A percentile compares a stretch with the other conserved stretches of the same genome.
phyloP scores from a whole-genome alignment of 2,113 vertebrate genomes.

The Cyanoliseus patagonus region DNA sequence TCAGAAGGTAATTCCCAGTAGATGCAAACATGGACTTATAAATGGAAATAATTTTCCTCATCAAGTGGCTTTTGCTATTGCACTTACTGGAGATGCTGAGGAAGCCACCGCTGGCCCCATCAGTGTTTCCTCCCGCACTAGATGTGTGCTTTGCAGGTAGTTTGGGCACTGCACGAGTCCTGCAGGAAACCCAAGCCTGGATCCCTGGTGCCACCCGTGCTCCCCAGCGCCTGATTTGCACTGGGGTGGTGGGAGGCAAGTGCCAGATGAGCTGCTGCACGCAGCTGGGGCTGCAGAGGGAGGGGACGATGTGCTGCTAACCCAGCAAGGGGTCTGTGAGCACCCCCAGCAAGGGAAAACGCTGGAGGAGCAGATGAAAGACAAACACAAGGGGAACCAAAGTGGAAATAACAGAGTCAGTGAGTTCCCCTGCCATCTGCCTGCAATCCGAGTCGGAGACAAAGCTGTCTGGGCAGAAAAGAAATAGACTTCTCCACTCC shows the following conservation, averaged over 20 bases:
- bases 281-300: background rate
- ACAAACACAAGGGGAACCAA: background rate
- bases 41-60: background rate
- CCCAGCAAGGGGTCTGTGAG: background rate
- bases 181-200: background rate
- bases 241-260: background rate
- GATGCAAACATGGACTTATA: background rate
- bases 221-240: background rate
- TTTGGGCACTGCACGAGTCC: background rate
- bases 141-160: background rate
- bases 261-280: background rate
- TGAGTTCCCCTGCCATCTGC: background rate
- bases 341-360: background rate
- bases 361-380: background rate
- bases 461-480: background rate
- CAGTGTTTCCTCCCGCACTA: background rate
- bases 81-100: rapidly evolving
- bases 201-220: rapidly evolving
- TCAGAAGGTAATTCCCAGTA: background rate
- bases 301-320: rapidly evolving
- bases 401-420: background rate
- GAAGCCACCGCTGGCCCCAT: background rate
- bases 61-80: background rate
- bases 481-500: background rate
- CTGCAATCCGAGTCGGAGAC: background rate